Base-by-base conservation (phyloP, 2,113 vertebrate genomes). In the Colaptes auratus region DNA sequence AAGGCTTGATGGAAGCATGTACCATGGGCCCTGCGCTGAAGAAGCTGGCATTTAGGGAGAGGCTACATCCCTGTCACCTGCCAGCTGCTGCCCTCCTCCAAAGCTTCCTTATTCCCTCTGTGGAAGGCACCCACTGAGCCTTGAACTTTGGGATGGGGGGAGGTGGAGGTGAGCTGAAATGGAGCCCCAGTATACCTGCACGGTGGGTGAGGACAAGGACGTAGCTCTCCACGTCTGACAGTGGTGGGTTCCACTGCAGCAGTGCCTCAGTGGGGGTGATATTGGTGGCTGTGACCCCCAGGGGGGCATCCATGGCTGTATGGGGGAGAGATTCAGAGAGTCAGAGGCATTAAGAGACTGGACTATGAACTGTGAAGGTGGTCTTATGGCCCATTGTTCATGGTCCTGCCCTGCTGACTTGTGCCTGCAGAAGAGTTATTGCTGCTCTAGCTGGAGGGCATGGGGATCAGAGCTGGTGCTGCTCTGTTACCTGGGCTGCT, bases 221-320 rank as follows among this genome's bases (percentile, higher is more conserved):
- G 0, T 99, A 99, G 96, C 98, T 99, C 94, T 99, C 99, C 64
- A 99, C 99, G 5, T 95, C 98, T 3, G 98, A 98, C 48, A 97
- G 66, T 0, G 99, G 99, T 0, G 99, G 97, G 52, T 97, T 98
- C 99, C 99, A 99, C 86, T 98, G 98, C 82, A 99, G 96, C 95
- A 99, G 95, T 2, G 98, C 98, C 96, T 98, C 99, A 0, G 98
- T 98, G 23, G 99, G 98, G 20, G 98, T 99, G 95, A 99, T 95
- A 74, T 99, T 99, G 70, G 98, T 98, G 39, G 98, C 98, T 0
- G 95, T 98, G 97, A 99, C 97, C 79, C 98, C 98, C 69, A 98
- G 83, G 5, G 99, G 99, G 83, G 98, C 98, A 95, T 99, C 99
- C 99, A 99, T 99, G 8, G 99, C 99, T 99, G 91, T 50, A 88